Conservation (phyloP, 2,888 invertebrate genomes). For the Aporophyla lueneburgensis region DNA sequence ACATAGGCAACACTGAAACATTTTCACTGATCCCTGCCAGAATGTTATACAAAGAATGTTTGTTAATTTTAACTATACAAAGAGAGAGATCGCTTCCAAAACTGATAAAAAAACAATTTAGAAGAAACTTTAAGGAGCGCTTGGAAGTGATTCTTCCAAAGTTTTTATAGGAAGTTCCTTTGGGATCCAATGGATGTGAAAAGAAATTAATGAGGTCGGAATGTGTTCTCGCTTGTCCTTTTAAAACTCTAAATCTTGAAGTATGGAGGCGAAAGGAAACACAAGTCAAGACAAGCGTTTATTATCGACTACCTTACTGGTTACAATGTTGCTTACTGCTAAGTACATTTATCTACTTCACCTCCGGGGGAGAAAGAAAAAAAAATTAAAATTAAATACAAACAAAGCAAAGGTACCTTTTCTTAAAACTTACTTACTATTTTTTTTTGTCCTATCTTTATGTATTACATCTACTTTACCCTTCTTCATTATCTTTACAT, state of each 20-base stretch:
- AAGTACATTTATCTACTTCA: no score
- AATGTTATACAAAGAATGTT: neutral
- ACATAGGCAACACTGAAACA: neutral
- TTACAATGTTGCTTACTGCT: no score
- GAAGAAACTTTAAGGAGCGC: neutral
- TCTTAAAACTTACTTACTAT: no score
- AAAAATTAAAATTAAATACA: no score
- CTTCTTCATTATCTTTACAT: no score
- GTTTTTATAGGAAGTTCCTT: neutral
- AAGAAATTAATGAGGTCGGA: slow-evolving; percentile 4
- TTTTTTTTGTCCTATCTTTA: no score
- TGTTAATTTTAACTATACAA: neutral
- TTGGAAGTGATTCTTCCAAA: slow-evolving; percentile 9
- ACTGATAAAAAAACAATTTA: slow-evolving; percentile 3
- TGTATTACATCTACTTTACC: no score
- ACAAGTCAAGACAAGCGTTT: no score
- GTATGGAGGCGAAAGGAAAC: no score
- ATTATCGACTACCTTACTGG: no score
- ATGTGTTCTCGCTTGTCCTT: neutral
- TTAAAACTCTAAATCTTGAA: neutral
- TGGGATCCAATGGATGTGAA: neutral
- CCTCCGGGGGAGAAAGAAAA: no score
- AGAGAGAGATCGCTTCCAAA: neutral
- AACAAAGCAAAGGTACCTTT: no score
- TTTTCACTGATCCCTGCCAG: neutral